Conservation (phyloP, 2,797 vertebrate genomes). For the Remorina albescens region DNA sequence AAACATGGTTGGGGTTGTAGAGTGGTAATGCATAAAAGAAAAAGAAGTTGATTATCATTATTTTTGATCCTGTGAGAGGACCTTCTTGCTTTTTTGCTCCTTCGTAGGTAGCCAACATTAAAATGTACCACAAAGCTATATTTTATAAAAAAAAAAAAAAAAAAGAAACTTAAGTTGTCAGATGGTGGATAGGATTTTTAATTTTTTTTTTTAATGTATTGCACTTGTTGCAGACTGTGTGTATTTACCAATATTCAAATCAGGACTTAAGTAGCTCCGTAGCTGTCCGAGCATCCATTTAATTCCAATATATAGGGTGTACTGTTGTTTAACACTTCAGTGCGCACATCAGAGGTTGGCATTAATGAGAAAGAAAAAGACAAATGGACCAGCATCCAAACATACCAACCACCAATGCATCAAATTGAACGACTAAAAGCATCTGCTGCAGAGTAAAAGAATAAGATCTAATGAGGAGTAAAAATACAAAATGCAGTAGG, state of each 20-base stretch:
- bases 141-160: not conserved
- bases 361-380: conserved; percentile 2
- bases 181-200: not conserved
- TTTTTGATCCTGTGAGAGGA: too few species aligned
- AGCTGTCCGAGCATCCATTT: not conserved
- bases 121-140: not conserved
- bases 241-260: conserved; percentile 9
- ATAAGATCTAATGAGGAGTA: conserved; percentile 38
- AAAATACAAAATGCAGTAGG: conserved; percentile 22
- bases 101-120: not conserved
- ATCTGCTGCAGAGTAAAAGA: conserved; percentile 15
- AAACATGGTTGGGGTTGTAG: not conserved
- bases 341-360: conserved; percentile 13
- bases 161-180: too few species aligned
- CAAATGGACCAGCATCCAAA: conserved; percentile 40
- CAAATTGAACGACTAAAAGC: conserved; percentile 50
- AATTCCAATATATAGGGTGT: too few species aligned
- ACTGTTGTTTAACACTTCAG: conserved; percentile 17
- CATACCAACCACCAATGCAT: conserved; percentile 33
- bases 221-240: not conserved
- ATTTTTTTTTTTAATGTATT: not conserved
- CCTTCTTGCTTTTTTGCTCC: too few species aligned
- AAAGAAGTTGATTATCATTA: not conserved
- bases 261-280: conserved; percentile 19
- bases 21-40: too few species aligned